phyloP scores from a whole-genome alignment of 1,140 invertebrate genomes.

The Phymastichus coffea region DNA sequence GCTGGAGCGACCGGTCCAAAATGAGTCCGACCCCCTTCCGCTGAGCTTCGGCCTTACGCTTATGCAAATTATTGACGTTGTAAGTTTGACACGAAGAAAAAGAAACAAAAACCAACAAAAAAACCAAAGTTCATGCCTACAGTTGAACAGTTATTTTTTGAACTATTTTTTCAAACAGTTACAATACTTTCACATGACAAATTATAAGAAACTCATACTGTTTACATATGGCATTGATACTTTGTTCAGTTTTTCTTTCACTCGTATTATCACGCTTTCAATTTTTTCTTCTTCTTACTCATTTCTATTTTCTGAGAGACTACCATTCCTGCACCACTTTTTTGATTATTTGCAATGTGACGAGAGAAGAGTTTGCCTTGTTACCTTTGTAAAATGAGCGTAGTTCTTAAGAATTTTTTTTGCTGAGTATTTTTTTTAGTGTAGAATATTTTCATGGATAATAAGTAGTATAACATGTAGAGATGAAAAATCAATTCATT shows the following conservation, averaged over 20 bases:
- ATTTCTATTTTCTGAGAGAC: not conserved
- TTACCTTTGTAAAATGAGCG: constrained; percentile 5
- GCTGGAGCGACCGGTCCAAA: constrained; percentile 93
- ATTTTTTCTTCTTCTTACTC: not conserved
- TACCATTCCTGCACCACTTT: no score
- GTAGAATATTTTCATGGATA: no score
- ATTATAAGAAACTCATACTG: no score
- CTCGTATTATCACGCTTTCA: not conserved
- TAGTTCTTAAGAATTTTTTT: not conserved
- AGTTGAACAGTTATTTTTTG: not conserved
- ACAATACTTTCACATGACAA: no score
- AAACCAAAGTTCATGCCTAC: no score
- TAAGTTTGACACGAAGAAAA: constrained; percentile 62
- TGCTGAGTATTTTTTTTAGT: no score
- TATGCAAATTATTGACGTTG: constrained; percentile 99
- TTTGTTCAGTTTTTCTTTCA: no score
- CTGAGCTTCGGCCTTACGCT: constrained; percentile 96
- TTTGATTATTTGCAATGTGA: constrained; percentile 11
- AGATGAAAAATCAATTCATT: no score
- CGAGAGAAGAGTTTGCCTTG: constrained; percentile 9
- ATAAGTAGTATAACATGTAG: no score
- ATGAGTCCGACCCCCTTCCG: constrained; percentile 93
- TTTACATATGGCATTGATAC: no score
- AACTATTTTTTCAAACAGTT: no score
- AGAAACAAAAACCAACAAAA: not conserved